A percentile compares a stretch with the other conserved stretches of the same genome.
phyloP scores from a whole-genome alignment of 2,888 invertebrate species.

The Marasmarcha lunaedactyla region DNA sequence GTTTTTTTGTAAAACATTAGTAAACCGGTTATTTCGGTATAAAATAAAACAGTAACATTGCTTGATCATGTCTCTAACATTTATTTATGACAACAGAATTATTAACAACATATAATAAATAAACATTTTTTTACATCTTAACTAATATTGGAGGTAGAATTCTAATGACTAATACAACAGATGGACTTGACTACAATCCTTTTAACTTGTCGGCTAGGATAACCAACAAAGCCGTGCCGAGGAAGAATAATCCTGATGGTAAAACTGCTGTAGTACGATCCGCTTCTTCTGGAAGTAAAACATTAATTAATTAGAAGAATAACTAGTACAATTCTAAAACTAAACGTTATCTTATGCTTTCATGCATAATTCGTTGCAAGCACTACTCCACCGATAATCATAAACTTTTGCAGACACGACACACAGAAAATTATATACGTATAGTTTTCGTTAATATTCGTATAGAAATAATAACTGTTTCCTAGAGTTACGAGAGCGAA shows the following conservation, averaged over 20 bases:
- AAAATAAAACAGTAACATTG: no score
- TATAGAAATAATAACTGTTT: no score
- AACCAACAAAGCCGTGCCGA: conserved; percentile 56
- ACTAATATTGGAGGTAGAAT: conserved; percentile 35
- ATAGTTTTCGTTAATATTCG: no score
- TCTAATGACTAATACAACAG: conserved; percentile 25
- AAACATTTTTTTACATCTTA: conserved; percentile 41
- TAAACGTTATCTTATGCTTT: no score
- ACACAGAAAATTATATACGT: no score
- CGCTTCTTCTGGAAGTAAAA: conserved; percentile 40
- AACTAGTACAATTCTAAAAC: neutral
- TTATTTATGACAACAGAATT: conserved; percentile 29
- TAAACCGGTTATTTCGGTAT: no score
- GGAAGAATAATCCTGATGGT: conserved; percentile 53
- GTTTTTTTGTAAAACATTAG: no score
- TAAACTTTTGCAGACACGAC: no score
- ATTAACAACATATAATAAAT: conserved; percentile 34
- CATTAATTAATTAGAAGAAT: no score
- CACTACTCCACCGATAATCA: no score
- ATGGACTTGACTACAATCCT: conserved; percentile 26
- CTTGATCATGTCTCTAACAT: conserved; percentile 11
- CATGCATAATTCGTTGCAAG: no score
- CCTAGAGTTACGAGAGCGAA: no score
- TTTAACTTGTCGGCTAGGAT: conserved; percentile 60
- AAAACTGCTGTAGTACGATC: conserved; percentile 41